Percentiles rank a stretch among this genome's conserved stretches.
Conservation (phyloP, 2,888 invertebrate genomes). For the Rhodophaea formosa region DNA sequence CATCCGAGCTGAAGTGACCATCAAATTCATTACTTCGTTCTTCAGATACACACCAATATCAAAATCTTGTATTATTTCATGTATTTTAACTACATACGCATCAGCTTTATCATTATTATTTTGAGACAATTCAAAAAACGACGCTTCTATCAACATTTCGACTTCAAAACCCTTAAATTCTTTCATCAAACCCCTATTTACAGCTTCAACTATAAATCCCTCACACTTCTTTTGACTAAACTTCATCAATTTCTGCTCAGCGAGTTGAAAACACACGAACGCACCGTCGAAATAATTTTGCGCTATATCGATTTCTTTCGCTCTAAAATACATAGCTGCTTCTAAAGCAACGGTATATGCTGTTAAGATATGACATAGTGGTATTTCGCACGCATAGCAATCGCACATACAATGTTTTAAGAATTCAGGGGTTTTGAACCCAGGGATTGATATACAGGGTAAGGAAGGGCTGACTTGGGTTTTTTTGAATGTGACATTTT, state of each 20-base stretch:
- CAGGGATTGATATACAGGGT: constrained; percentile 36
- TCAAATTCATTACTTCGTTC: constrained; percentile 57
- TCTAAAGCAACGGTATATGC: constrained; percentile 46
- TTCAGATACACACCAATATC: constrained; percentile 37
- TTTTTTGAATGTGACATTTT: constrained; percentile 42
- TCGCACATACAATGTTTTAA: constrained; percentile 47
- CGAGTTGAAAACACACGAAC: constrained; percentile 33
- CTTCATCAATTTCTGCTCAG: constrained; percentile 39
- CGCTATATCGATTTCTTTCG: constrained; percentile 53
- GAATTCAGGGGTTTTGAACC: constrained; percentile 48
- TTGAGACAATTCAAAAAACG: constrained; percentile 53
- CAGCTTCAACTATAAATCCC: constrained; percentile 40
- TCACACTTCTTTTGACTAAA: constrained; percentile 35
- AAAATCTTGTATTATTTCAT: constrained; percentile 49
- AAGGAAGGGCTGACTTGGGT: constrained; percentile 46
- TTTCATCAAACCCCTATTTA: constrained; percentile 28
- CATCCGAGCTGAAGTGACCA: constrained; percentile 47
- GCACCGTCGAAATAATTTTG: constrained; percentile 59
- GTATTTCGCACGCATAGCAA: constrained; percentile 53
- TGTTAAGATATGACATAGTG: constrained; percentile 38
- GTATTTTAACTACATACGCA: constrained; percentile 49
- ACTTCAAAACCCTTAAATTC: constrained; percentile 42
- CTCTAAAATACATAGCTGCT: constrained; percentile 53
- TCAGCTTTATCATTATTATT: constrained; percentile 43
- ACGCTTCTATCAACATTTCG: constrained; percentile 51